Percentiles rank a stretch among this genome's conserved stretches.
Evolutionary conservation across 1,140 invertebrate species (phyloP).

Genomic region (Macrosteles quadrilineatus): DNA sequence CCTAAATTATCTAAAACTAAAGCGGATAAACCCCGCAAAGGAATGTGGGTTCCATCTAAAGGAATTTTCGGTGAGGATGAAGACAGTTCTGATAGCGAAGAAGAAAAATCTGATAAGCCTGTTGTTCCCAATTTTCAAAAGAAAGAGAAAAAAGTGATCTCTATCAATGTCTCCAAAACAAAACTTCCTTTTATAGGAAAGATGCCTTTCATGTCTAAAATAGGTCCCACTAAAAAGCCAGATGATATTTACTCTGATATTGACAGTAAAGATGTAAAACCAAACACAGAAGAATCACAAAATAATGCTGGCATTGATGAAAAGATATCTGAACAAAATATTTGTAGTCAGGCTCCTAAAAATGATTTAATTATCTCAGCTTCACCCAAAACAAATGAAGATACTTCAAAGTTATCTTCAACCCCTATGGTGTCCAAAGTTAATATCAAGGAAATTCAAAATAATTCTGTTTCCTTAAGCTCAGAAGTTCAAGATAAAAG

Average conservation of each 20-base stretch:
- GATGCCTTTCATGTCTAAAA: slow-evolving; percentile 67
- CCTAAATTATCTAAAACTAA: neutral
- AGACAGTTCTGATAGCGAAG: neutral
- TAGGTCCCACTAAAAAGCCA: slow-evolving; percentile 46
- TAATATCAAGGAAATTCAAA: too few species aligned
- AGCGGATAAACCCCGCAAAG: neutral
- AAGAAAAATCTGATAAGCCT: neutral
- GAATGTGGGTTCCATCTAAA: neutral
- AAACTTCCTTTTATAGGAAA: slow-evolving; percentile 69
- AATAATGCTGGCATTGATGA: too few species aligned
- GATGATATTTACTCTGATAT: neutral
- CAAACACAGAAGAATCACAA: neutral
- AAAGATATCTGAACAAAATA: too few species aligned
- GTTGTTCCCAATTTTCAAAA: slow-evolving; percentile 1
- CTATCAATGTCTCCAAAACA: slow-evolving; percentile 45
- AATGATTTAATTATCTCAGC: too few species aligned
- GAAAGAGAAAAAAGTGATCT: slow-evolving; percentile 33
- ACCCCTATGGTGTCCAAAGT: too few species aligned
- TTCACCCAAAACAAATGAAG: too few species aligned
- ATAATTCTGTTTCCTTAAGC: too few species aligned
- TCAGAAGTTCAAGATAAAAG: neutral
- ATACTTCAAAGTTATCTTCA: too few species aligned
- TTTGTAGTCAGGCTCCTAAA: too few species aligned
- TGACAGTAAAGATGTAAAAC: neutral
- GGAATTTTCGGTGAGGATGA: neutral